phyloP scores from a whole-genome alignment of 2,113 vertebrate genomes.

The Paramormyrops kingsleyae region DNA sequence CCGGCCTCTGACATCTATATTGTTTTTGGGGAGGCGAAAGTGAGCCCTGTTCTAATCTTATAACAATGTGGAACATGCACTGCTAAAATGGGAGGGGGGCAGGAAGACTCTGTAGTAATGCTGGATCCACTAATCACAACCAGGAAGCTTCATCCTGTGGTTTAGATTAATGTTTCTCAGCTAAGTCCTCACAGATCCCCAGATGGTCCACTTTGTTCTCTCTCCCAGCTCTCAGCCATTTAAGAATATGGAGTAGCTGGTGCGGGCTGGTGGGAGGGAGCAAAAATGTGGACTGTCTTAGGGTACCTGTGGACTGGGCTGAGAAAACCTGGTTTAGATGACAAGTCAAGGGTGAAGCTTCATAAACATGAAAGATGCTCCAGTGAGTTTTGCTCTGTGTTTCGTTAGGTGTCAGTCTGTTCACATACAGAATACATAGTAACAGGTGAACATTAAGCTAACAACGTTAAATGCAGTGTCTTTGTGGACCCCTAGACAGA shows the following conservation, averaged over 20 bases:
- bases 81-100: not conserved
- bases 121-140: not conserved
- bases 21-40: slow-evolving; percentile 94
- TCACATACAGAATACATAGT: not conserved
- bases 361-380: not conserved
- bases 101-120: not conserved
- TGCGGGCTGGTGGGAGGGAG: not conserved
- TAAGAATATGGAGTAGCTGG: not conserved
- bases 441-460: not conserved
- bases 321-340: not conserved
- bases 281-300: not conserved
- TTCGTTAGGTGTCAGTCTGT: not conserved
- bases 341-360: not conserved
- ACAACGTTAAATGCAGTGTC: not conserved
- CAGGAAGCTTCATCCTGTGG: not conserved
- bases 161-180: not conserved
- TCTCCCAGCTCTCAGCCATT: not conserved
- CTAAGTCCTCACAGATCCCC: not conserved
- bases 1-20: slow-evolving; percentile 93
- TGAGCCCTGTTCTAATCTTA: slow-evolving; percentile 27
- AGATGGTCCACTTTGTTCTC: not conserved
- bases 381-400: not conserved
- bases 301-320: not conserved
- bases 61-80: not conserved
- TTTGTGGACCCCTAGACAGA: not conserved